Evolutionary conservation across 2,888 invertebrate genomes (phyloP).

Genomic region (Ptycholaimellus sp.): DNA sequence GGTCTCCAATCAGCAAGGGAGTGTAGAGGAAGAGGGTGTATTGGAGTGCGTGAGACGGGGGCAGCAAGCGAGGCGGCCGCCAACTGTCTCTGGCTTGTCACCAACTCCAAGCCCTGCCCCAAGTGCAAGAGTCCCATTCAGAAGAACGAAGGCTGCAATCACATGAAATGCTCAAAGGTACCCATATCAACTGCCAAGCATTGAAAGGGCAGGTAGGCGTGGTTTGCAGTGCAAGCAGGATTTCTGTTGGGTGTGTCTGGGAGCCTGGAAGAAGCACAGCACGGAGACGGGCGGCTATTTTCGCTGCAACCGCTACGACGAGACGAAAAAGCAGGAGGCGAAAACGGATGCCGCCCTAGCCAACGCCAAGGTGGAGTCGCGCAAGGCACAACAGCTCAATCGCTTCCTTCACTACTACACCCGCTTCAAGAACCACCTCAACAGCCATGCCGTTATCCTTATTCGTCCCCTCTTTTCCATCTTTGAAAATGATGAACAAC

Average conservation of each 20-base stretch:
- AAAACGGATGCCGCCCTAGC: conserved; percentile 36
- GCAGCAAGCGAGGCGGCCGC: conserved; percentile 36
- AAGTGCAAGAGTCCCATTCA: conserved; percentile 46
- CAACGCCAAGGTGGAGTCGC: conserved; percentile 38
- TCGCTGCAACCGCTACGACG: conserved; percentile 41
- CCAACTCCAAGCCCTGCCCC: conserved; percentile 45
- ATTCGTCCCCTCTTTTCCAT: no score
- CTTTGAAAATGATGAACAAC: no score
- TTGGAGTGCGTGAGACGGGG: conserved; percentile 7
- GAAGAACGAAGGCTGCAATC: conserved; percentile 47
- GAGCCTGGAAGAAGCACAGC: conserved; percentile 45
- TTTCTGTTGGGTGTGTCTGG: conserved; percentile 48
- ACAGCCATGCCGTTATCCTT: conserved; percentile 35
- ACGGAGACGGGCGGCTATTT: conserved; percentile 46
- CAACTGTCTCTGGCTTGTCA: conserved; percentile 44
- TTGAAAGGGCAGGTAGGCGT: no score
- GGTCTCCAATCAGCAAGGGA: no score
- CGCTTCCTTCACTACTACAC: conserved; percentile 43
- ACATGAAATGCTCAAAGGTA: conserved; percentile 49
- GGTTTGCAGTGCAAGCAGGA: conserved; percentile 49
- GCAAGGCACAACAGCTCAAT: conserved; percentile 39
- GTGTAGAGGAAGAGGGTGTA: no score
- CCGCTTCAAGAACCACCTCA: conserved; percentile 41
- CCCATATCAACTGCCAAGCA: no score
- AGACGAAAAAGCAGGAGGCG: conserved; percentile 40